Base-by-base conservation (phyloP, 2,113 vertebrate species). In the Tetraodon nigroviridis region DNA sequence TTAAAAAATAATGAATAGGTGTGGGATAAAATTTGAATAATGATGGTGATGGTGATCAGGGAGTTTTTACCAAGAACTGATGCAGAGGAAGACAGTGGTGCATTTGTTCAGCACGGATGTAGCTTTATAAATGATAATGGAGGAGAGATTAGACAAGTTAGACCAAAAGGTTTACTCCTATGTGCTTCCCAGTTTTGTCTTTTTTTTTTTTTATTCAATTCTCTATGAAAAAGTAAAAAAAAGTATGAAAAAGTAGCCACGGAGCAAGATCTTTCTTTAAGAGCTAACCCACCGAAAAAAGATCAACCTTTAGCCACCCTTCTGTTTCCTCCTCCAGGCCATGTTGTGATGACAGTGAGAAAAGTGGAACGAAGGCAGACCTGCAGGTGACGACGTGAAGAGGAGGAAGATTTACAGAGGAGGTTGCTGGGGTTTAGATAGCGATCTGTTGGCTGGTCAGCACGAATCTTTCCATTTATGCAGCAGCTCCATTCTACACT, bases 391-490 rank as follows among this genome's bases (percentile, higher is more conserved):
- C 32, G 61, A 70, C 59, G 51, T 18, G 32, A 69, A 67, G 44
- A 19, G 55, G 72, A 1, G 24, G 67, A 71, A 74, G 73, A 82
- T 29, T 55, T 67, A 68, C 61, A 41, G 58, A 22, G 16, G 60
- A 68, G 46, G 58, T 58, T 40, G 58, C 64, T 7, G 54, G 67
- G 56, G 27, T 41, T 56, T 37, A 70, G 72, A 80, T 77, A 75
- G 59, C 20, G 22, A 88, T 84, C 79, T 67, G 42, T 48, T 44
- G 37, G 60, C 54, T 64, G 42, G 63, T 78, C 64, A 56, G 59
- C 51, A 10, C 45, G 64, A 74, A 64, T 75, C 57, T 64, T 78
- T 75, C 55, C 61, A 58, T 37, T 40, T 29, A 76, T 69, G 69
- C 41, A 64, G 27, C 61, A 17, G 7, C 20, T 61, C 54, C 64